Conservation (phyloP, 2,888 invertebrate genomes). For the Noctua pronuba region DNA sequence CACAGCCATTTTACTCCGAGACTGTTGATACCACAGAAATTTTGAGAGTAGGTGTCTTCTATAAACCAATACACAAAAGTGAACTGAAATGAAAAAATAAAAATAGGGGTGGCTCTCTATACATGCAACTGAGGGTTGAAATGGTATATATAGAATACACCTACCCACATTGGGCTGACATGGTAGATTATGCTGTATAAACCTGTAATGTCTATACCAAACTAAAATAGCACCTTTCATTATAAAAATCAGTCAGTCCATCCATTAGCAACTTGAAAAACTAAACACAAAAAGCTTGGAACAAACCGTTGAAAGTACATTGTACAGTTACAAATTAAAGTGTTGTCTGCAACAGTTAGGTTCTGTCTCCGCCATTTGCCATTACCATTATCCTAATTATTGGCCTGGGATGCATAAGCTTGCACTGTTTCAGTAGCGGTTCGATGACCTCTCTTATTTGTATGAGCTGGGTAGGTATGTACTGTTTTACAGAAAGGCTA, state of each 20-base stretch:
- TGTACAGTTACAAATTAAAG: conserved; percentile 54
- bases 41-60: too few relatives aligned
- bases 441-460: conserved; percentile 24
- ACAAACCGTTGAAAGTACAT: conserved; percentile 30
- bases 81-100: too few relatives aligned
- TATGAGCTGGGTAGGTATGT: background rate
- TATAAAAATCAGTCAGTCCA: background rate
- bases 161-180: background rate
- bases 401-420: conserved; percentile 52
- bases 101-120: too few relatives aligned
- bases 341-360: conserved; percentile 42
- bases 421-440: conserved; percentile 39
- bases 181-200: background rate
- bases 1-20: too few relatives aligned
- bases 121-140: background rate
- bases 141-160: background rate
- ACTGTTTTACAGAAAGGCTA: background rate
- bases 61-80: too few relatives aligned
- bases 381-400: conserved; percentile 55
- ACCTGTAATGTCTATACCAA: background rate
- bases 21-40: too few relatives aligned
- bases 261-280: conserved; percentile 26
- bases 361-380: conserved; percentile 51
- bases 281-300: conserved; percentile 18
- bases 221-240: background rate